A percentile compares a stretch with the other conserved stretches of the same genome.
Evolutionary conservation across 2,797 vertebrate genomes (phyloP).

Genomic region (Podargus strigoides): DNA sequence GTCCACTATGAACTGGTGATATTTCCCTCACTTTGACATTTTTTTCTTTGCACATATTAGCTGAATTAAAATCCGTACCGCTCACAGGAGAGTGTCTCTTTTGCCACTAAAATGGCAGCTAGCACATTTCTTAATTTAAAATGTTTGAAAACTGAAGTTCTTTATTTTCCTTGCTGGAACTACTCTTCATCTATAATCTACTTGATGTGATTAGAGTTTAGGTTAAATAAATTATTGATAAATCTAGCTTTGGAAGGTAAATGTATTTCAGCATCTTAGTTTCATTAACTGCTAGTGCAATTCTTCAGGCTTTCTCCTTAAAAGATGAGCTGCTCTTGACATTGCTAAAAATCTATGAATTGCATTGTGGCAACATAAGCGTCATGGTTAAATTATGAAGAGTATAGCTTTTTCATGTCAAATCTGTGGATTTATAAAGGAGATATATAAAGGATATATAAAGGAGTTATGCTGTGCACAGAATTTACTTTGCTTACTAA

Average conservation of each 20-base stretch:
- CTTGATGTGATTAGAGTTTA: neutral
- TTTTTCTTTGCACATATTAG: constrained; percentile 47
- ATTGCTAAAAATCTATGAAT: neutral
- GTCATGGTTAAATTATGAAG: neutral
- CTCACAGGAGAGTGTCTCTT: neutral
- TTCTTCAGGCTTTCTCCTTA: neutral
- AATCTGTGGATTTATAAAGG: neutral
- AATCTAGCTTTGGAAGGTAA: neutral
- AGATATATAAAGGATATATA: no score
- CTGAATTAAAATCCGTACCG: neutral
- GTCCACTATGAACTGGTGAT: constrained; percentile 39
- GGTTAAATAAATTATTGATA: neutral
- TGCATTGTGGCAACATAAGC: neutral
- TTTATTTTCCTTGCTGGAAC: neutral
- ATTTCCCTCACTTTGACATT: constrained; percentile 27
- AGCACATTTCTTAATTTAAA: constrained; percentile 14
- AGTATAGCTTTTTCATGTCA: neutral
- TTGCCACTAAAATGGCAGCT: neutral
- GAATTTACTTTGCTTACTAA: neutral
- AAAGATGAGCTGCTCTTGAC: neutral
- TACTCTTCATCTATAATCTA: neutral
- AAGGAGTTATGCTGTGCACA: neutral
- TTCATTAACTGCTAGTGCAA: neutral
- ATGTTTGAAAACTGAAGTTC: constrained; percentile 19
- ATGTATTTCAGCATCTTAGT: neutral